A percentile compares a stretch with the other conserved stretches of the same genome.
Conservation (phyloP, 2,888 invertebrate genomes). For the Epinotia nisella region DNA sequence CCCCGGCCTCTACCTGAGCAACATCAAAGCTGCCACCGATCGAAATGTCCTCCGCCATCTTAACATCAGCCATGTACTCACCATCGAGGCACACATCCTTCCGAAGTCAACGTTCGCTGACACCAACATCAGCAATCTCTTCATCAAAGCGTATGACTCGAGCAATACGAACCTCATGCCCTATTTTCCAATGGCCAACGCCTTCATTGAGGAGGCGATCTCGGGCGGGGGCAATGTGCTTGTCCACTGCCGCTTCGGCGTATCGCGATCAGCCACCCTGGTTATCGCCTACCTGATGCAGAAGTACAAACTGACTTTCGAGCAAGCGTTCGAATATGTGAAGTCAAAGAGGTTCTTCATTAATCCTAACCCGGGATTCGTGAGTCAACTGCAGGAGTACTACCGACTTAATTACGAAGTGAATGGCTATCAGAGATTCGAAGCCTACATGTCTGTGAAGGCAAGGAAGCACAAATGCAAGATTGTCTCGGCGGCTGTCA, state of each 20-base stretch:
- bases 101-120: constrained; percentile 71
- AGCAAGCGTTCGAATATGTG: constrained; percentile 95
- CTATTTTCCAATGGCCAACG: constrained; percentile 80
- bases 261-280: constrained; percentile 96
- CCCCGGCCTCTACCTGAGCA: constrained; percentile 75
- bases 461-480: constrained; percentile 74
- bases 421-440: constrained; percentile 66
- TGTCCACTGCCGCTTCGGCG: constrained; percentile 98
- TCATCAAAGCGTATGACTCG: constrained; percentile 79
- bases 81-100: constrained; percentile 73
- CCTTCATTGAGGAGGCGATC: constrained; percentile 84
- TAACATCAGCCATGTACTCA: constrained; percentile 79
- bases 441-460: constrained; percentile 72
- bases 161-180: constrained; percentile 75
- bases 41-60: constrained; percentile 66
- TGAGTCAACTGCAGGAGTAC: constrained; percentile 93
- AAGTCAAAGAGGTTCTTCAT: constrained; percentile 94
- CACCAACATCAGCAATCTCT: constrained; percentile 73
- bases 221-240: constrained; percentile 88
- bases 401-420: constrained; percentile 70
- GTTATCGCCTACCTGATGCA: constrained; percentile 98
- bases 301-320: constrained; percentile 91
- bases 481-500: constrained; percentile 71
- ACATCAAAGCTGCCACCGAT: constrained; percentile 75
- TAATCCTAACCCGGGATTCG: constrained; percentile 97